Conservation (phyloP, 1,140 invertebrate species). For the Euura lappo region DNA sequence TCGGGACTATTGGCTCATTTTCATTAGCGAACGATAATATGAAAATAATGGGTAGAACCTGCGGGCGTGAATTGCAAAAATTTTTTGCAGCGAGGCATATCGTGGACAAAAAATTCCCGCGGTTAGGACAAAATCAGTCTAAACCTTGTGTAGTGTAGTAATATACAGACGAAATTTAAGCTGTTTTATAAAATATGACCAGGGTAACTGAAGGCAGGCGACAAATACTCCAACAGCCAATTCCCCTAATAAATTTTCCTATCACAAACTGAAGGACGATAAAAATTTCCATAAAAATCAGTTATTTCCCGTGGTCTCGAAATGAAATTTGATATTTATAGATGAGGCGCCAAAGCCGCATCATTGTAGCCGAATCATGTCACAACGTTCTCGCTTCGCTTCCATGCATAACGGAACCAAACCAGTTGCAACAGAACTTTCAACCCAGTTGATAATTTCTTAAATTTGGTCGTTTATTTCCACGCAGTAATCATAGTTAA, state of each 20-base stretch:
- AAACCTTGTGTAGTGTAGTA: neutral
- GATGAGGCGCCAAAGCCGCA: slow-evolving; percentile 40
- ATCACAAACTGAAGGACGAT: slow-evolving; percentile 46
- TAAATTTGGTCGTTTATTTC: no score
- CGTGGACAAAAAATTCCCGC: no score
- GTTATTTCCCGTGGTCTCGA: slow-evolving; percentile 57
- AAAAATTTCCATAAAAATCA: slow-evolving; percentile 56
- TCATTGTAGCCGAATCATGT: neutral
- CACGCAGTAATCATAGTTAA: no score
- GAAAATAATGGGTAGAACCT: no score
- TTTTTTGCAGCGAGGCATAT: no score
- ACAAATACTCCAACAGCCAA: slow-evolving; percentile 47
- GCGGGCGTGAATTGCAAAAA: no score
- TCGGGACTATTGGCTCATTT: no score
- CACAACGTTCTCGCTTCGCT: no score
- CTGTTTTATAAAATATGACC: slow-evolving; percentile 7
- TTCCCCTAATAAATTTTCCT: slow-evolving; percentile 60
- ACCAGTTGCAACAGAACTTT: no score
- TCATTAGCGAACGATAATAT: no score
- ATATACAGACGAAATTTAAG: neutral
- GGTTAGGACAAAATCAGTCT: neutral
- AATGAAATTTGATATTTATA: slow-evolving; percentile 62
- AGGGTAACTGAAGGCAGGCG: slow-evolving; percentile 18
- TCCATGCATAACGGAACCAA: no score
- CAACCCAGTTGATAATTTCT: no score